Conservation (phyloP, 1,140 invertebrate genomes). For the Pygmarrhopalites habei region DNA sequence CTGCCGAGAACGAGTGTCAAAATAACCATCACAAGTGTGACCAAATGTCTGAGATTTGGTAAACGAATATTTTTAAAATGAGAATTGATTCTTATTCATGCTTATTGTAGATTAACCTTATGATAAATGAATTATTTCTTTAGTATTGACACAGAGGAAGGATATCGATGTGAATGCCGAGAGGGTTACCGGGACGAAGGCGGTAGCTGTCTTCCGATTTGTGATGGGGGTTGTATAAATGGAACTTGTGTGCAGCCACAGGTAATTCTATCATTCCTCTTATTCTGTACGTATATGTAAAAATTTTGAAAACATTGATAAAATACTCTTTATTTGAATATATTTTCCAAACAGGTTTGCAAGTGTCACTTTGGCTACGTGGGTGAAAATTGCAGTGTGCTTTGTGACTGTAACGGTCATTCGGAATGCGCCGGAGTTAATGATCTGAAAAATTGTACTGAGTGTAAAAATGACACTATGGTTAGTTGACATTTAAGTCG, state of each 20-base stretch:
- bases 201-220: slow-evolving; percentile 66
- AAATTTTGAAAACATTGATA: too few relatives aligned
- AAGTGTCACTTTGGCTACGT: slow-evolving; percentile 91
- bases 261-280: too few relatives aligned
- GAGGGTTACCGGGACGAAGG: slow-evolving; percentile 56
- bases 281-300: too few relatives aligned
- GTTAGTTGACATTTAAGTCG: too few relatives aligned
- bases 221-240: slow-evolving; percentile 79
- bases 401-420: slow-evolving; percentile 91
- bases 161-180: slow-evolving; percentile 81
- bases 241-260: slow-evolving; percentile 79
- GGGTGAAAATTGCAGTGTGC: slow-evolving; percentile 83
- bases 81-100: too few relatives aligned
- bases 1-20: slow-evolving; percentile 84
- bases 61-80: too few relatives aligned
- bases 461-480: slow-evolving; percentile 89
- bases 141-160: slow-evolving; percentile 62
- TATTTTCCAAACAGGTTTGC: too few relatives aligned
- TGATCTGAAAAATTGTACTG: slow-evolving; percentile 67
- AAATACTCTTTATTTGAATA: too few relatives aligned
- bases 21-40: slow-evolving; percentile 89
- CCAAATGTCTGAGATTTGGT: slow-evolving; percentile 72
- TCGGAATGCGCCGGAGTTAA: slow-evolving; percentile 81
- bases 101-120: too few relatives aligned
- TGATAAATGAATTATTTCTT: too few relatives aligned